Evolutionary conservation across 2,797 vertebrate species (phyloP), one percentile per base, ranked within the genome.

Genomic region (Nyctalus aviator): DNA sequence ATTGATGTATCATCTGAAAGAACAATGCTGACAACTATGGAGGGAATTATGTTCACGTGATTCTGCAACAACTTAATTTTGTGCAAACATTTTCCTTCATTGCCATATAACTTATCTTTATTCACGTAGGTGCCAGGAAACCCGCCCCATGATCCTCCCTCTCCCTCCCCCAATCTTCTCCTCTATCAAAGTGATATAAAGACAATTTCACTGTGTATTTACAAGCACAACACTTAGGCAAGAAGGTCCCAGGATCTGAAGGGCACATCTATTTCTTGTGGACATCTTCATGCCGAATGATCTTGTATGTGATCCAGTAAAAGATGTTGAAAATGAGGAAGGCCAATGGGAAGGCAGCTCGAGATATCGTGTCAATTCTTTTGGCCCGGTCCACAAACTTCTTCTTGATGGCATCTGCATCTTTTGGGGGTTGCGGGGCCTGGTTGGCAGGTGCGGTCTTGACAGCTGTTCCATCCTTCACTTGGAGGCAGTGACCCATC

Each of bases 231-330:
- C 96, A 97, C 97, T 98, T 98, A 98, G 98, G 98, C 97, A 97
- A 94, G 95, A 95, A 96, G 95, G 97, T 98, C 97, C 97, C 96
- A 96, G 95, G 1, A 3, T 96, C 88, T 84, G 94, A 72, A 91
- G 94, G 88, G 91, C 72, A 90, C 93, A 95, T 97, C 97, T 99
- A 99, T 97, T 99, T 98, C 97, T 98, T 98, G 97, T 99, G 98
- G 95, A 99, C 98, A 98, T 99, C 99, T 98, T 99, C 99, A 79
- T 99, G 99, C 92, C 99, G 98, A 98, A 99, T 99, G 98, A 99
- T 99, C 98, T 99, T 99, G 97, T 99, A 99, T n/a, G 99, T 99
- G 97, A 99, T 99, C 99, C 99, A 99, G 98, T 99, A 99, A 98
- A 99, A 99, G 98, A 99, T 98, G 96, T 99, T 99, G 98, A 99